phyloP scores from a whole-genome alignment of 2,797 vertebrate species.

The Thripadectes ignobilis region DNA sequence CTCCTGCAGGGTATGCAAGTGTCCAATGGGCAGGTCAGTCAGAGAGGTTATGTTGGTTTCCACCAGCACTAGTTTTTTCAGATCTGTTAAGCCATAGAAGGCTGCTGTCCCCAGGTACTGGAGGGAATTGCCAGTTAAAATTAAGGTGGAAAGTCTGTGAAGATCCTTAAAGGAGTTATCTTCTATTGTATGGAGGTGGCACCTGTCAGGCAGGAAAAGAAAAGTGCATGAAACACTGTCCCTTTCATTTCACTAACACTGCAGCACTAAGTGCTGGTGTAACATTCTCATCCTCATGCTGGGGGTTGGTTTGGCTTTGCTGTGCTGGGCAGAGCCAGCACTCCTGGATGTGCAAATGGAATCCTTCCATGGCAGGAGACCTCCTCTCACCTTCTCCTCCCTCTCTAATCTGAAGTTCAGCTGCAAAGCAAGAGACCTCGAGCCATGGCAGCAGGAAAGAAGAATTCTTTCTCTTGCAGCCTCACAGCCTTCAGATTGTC shows the following conservation, averaged over 20 bases:
- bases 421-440: background rate
- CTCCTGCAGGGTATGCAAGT: slow-evolving; percentile 73
- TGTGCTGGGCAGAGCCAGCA: background rate
- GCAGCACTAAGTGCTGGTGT: background rate
- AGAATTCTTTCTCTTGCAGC: background rate
- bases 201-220: slow-evolving; percentile 58
- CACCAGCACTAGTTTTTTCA: slow-evolving; percentile 73
- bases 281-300: background rate
- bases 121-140: slow-evolving; percentile 82
- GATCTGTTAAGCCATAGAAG: slow-evolving; percentile 68
- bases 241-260: background rate
- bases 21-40: slow-evolving; percentile 70
- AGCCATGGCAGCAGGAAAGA: background rate
- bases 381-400: background rate
- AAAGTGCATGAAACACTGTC: background rate
- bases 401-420: background rate
- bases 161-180: slow-evolving; percentile 77
- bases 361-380: background rate
- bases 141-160: slow-evolving; percentile 72
- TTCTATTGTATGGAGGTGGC: slow-evolving; percentile 73
- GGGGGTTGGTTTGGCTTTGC: background rate
- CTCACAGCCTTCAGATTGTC: background rate
- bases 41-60: slow-evolving; percentile 71
- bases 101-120: slow-evolving; percentile 46
- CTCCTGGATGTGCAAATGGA: background rate